phyloP scores from a whole-genome alignment of 2,113 vertebrate species.

The Lethenteron camtschaticum region DNA sequence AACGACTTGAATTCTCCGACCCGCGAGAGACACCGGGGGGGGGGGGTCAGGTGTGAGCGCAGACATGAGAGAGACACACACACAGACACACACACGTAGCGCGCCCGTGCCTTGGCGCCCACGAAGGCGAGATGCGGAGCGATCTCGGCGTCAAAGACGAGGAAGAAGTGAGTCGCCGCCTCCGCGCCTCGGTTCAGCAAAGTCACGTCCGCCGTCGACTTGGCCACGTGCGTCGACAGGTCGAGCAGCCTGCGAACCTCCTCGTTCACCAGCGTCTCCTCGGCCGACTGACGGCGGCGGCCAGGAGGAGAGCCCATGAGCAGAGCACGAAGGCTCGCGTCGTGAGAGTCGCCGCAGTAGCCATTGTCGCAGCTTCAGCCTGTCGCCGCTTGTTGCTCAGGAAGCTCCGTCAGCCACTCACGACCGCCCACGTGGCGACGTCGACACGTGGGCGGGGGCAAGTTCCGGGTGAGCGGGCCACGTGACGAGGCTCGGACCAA shows the following conservation, averaged over 20 bases:
- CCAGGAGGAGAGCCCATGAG: constrained; percentile 13
- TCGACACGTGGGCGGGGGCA: too few species aligned
- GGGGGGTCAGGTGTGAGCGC: not conserved
- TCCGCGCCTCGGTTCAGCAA: constrained; percentile 33
- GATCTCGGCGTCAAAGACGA: constrained; percentile 55
- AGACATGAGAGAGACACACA: constrained; percentile 20
- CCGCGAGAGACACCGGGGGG: not conserved
- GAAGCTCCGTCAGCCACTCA: too few species aligned
- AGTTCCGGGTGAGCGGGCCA: too few species aligned
- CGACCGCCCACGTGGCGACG: too few species aligned
- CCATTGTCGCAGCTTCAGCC: too few species aligned
- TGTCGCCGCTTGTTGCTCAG: too few species aligned
- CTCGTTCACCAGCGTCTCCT: constrained; percentile 41
- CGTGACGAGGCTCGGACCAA: too few species aligned
- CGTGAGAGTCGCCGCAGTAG: too few species aligned
- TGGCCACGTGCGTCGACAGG: constrained; percentile 65
- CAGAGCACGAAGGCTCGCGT: too few species aligned
- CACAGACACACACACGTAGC: not conserved
- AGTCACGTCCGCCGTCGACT: constrained; percentile 51
- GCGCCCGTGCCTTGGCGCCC: constrained; percentile 40
- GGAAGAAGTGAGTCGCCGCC: constrained; percentile 30
- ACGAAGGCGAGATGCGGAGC: constrained; percentile 50
- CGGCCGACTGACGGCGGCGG: constrained; percentile 10
- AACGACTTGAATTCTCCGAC: too few species aligned
- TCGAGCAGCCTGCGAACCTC: constrained; percentile 70